Conservation (phyloP, 2,797 vertebrate species). For the Alfaro cultratus region DNA sequence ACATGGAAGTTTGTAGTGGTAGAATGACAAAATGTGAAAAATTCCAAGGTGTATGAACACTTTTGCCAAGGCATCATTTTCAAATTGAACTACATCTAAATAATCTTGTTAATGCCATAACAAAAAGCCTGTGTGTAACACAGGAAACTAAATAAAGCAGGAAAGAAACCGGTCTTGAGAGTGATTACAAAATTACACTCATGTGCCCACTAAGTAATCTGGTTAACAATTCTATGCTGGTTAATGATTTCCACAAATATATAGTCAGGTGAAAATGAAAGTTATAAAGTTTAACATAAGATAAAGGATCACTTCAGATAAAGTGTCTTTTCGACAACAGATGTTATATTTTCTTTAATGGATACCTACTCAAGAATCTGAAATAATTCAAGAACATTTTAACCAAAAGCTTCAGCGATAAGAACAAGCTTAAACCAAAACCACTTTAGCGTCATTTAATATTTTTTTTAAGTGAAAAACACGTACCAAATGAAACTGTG, state of each 20-base stretch:
- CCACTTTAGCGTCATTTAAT: not conserved
- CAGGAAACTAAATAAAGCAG: not conserved
- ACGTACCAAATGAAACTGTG: constrained; percentile 93
- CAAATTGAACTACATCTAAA: not conserved
- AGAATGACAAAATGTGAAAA: not conserved
- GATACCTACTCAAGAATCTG: not conserved
- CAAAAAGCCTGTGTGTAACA: not conserved
- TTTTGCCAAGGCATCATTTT: not conserved
- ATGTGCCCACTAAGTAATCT: constrained; percentile 52
- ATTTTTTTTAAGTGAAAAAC: not conserved
- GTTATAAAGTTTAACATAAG: not conserved
- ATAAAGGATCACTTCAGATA: not conserved
- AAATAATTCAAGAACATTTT: not conserved
- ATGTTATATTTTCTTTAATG: not conserved
- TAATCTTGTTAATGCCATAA: not conserved
- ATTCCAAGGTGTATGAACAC: not conserved
- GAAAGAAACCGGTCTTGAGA: constrained; percentile 2
- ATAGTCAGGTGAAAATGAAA: not conserved
- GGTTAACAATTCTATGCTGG: constrained; percentile 38
- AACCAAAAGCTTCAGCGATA: not conserved
- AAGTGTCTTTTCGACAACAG: not conserved
- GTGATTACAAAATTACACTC: constrained; percentile 39
- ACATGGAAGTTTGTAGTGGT: not conserved
- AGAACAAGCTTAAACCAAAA: not conserved
- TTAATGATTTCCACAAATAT: constrained; percentile 33